Evolutionary conservation across 1,140 invertebrate species (phyloP), one percentile per base, ranked within the genome.

Genomic region (Ditylenchus dipsaci): DNA sequence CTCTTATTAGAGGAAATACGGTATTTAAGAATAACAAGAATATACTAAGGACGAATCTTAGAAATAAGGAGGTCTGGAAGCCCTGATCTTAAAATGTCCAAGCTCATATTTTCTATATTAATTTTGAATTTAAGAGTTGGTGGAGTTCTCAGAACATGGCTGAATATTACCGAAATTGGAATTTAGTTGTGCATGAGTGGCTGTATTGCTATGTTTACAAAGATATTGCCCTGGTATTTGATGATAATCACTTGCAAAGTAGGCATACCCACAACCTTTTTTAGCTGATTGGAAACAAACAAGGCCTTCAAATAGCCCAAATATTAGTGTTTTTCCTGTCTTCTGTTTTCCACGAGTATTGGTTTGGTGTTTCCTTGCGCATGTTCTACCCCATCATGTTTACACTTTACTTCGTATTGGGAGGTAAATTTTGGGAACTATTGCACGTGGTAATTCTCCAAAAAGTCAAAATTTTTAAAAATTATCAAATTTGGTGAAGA

Each of bases 101-200:
- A 53, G 23, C 3, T 53, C 15, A 7, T 3, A 5, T 26, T 53
- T 53, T 53, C 3, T 26, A 1, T 26, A 53, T 7, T 53, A 15
- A 26, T 17, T 53, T 53, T 26, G n/a, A 19, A 26, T 53, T 53
- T 17, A 79, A 92, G 89, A 92, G 95, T 77, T 97, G 93, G 94
- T 97, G 94, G 94, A 94, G 91, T 58, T 89, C 88, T 7, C 89
- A 88, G 1, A 88, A 88, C 0, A 95, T 90, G 81, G 87, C 88
- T 0, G 86, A 85, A 5, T 97, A 90, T 80, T 96, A 93, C 81
- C 87, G 92, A 19, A 91, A 89, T 8, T 97, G 94, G 93, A 97
- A 97, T 82, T 87, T 91, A 15, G 88, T 95, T 0, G 92, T 97
- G 0, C 73, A 75, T 80, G 91, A 94, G 71, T 97, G 92, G 92